Evolutionary conservation across 2,888 invertebrate species (phyloP), one percentile per base, ranked within the genome.

Genomic region (Phengaris arion): DNA sequence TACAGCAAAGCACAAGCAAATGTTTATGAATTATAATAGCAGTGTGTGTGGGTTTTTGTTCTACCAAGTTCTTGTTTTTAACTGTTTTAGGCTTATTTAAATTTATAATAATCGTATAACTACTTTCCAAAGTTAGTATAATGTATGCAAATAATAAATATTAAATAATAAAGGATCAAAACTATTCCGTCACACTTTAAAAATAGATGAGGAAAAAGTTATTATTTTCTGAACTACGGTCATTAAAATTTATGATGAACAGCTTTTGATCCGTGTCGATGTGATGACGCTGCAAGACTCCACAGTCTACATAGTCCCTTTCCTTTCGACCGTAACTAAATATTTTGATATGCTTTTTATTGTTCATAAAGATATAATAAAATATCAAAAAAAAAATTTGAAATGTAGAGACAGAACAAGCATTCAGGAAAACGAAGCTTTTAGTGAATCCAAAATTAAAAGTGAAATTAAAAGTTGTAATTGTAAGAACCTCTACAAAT

Each of bases 161-260:
- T n/a, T 15, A 15, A 8, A 15, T 10, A n/a, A 8, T 70, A 75
- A 86, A 89, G 85, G 85, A 90, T 88, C 91, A 90, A 92, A 77
- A 80, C 76, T 68, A 46, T 15, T 78, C 8, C 35, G 51, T 75
- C 80, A 64, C 70, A 77, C 59, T 78, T 75, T 79, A 79, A 81
- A 80, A 86, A 87, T 87, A 88, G 90, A 85, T 81, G 84, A 85
- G 86, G 89, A 87, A 87, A 87, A 92, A 88, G 90, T 92, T 93
- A 93, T 93, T 93, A 93, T 93, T 92, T 93, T 93, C 89, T 88
- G 91, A 91, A 89, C 90, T 92, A 91, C 92, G 92, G 92, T 93
- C 92, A 93, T 93, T 93, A 93, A 93, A 93, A 93, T 92, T 92
- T 92, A 91, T 93, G 93, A 93, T 93, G 93, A 93, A 91, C 91